A percentile compares a stretch with the other conserved stretches of the same genome.
Evolutionary conservation across 2,113 vertebrate genomes (phyloP).

Genomic region (human): DNA sequence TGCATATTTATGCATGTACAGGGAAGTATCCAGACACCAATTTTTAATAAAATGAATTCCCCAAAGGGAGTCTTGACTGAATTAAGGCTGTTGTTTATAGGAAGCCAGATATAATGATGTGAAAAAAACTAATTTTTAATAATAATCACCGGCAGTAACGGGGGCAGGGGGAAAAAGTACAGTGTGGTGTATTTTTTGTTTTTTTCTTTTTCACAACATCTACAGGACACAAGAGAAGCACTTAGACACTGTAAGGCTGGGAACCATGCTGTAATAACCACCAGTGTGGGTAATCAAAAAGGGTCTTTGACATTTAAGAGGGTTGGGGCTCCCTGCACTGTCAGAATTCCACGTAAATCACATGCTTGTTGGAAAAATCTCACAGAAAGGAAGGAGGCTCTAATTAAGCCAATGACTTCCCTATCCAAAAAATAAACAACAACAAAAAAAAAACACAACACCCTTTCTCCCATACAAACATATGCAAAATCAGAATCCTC

Average conservation of each 20-base stretch:
- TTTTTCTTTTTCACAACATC: slow-evolving; percentile 64
- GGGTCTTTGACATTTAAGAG: slow-evolving; percentile 50
- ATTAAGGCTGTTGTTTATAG: slow-evolving; percentile 71
- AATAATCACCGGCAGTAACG: slow-evolving; percentile 12
- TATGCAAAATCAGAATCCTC: slow-evolving; percentile 72
- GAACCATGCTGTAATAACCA: slow-evolving; percentile 66
- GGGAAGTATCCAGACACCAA: neutral
- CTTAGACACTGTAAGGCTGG: slow-evolving; percentile 64
- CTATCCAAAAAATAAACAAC: slow-evolving; percentile 61
- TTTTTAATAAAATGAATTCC: slow-evolving; percentile 47
- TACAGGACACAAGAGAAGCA: slow-evolving; percentile 77
- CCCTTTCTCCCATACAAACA: slow-evolving; percentile 46
- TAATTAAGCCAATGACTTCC: slow-evolving; percentile 65
- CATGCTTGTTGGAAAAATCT: slow-evolving; percentile 63
- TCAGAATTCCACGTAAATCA: slow-evolving; percentile 53
- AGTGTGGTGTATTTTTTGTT: slow-evolving; percentile 30
- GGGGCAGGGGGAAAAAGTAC: neutral
- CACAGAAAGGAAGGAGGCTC: slow-evolving; percentile 57
- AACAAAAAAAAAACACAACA: neutral
- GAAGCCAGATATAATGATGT: slow-evolving; percentile 60
- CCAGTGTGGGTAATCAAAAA: slow-evolving; percentile 35
- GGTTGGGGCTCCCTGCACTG: slow-evolving; percentile 66
- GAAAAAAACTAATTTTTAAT: slow-evolving; percentile 44
- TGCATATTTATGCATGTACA: neutral
- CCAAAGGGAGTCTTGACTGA: slow-evolving; percentile 45